Conservation (phyloP, 2,797 vertebrate genomes). For the Microctenopoma lineatum region DNA sequence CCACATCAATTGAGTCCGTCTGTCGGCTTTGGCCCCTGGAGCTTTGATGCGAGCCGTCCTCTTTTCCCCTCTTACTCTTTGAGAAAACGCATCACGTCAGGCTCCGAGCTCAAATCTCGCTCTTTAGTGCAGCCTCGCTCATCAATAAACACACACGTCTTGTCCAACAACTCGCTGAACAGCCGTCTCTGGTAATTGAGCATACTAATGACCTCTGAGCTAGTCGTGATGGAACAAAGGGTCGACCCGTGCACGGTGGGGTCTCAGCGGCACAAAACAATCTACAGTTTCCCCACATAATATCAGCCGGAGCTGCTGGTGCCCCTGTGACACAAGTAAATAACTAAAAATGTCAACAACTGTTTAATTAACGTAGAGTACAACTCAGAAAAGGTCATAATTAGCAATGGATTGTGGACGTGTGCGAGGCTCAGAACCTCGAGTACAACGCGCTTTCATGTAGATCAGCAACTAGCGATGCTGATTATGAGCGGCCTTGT, state of each 20-base stretch:
- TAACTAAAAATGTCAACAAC: conserved; percentile 74
- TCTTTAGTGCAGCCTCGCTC: conserved; percentile 21
- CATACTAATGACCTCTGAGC: conserved; percentile 38
- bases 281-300: conserved; percentile 59
- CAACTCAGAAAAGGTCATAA: conserved; percentile 66
- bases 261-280: conserved; percentile 14
- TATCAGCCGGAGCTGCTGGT: conserved; percentile 45
- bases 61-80: conserved; percentile 15
- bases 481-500: neutral
- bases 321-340: conserved; percentile 50
- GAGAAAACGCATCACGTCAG: conserved; percentile 37
- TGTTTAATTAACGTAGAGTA: conserved; percentile 66
- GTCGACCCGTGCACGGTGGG: conserved; percentile 35
- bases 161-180: conserved; percentile 15
- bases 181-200: conserved; percentile 30
- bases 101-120: conserved; percentile 10
- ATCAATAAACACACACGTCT: conserved; percentile 45
- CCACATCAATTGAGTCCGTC: conserved; percentile 49
- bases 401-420: conserved; percentile 43
- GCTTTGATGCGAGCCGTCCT: conserved; percentile 38
- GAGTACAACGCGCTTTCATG: neutral
- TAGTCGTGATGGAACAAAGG: conserved; percentile 36
- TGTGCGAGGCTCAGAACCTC: conserved; percentile 28
- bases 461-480: conserved; percentile 18
- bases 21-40: conserved; percentile 50